Conservation (phyloP, 2,113 vertebrate species). For the Pelodiscus sinensis region DNA sequence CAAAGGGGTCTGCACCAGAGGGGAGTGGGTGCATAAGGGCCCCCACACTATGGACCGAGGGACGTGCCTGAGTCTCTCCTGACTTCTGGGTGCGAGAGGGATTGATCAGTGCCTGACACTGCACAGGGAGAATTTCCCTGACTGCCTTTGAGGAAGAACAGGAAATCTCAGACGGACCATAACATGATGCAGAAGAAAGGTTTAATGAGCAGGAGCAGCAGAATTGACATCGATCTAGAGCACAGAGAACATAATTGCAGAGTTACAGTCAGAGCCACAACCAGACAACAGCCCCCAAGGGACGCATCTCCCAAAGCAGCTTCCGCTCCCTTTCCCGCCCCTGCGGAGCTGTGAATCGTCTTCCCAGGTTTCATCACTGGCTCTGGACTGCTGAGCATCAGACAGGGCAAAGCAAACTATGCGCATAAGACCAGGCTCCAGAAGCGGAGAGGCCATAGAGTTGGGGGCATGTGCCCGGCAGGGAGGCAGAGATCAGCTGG, state of each 20-base stretch:
- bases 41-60: no score
- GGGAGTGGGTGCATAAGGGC: no score
- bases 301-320: no score
- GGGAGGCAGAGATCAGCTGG: accelerated
- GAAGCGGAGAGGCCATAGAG: neutral
- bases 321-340: no score
- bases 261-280: neutral
- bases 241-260: neutral
- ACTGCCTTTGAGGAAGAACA: neutral
- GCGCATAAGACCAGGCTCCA: neutral
- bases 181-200: neutral
- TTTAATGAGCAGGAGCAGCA: neutral
- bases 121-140: no score
- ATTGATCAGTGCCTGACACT: no score
- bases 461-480: accelerated
- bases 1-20: no score
- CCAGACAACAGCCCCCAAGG: neutral
- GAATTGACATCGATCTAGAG: neutral
- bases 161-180: neutral
- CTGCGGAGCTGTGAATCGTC: no score
- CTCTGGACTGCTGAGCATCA: neutral
- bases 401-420: neutral
- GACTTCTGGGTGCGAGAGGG: no score
- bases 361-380: neutral
- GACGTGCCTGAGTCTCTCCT: no score